phyloP scores from a whole-genome alignment of 2,113 vertebrate species.

The Rhizomys pruinosus region DNA sequence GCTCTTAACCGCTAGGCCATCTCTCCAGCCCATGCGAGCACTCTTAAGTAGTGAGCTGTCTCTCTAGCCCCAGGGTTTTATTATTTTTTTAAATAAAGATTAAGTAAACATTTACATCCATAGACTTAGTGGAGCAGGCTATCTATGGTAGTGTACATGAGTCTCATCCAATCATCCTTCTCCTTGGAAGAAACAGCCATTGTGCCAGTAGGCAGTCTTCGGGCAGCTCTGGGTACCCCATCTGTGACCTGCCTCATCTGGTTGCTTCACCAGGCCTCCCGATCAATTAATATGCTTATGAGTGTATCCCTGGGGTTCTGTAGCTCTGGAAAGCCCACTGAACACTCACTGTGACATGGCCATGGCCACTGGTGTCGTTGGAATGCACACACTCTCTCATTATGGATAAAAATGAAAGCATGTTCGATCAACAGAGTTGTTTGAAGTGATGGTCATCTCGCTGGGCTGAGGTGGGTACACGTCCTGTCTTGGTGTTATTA shows the following conservation, averaged over 20 bases:
- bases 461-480: not conserved
- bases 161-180: not conserved
- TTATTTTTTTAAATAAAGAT: not conserved
- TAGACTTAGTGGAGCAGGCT: not conserved
- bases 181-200: not conserved
- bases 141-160: not conserved
- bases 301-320: not conserved
- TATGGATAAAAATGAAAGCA: not conserved
- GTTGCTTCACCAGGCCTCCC: not conserved
- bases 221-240: not conserved
- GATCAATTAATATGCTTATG: no score
- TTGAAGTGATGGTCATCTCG: not conserved
- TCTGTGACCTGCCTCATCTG: not conserved
- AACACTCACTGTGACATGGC: not conserved
- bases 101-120: not conserved
- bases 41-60: not conserved
- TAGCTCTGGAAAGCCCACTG: not conserved
- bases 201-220: not conserved
- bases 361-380: not conserved
- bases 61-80: not conserved
- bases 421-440: not conserved
- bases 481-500: not conserved
- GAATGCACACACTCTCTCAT: not conserved
- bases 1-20: no score
- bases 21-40: no score